These are phyloP conservation scores for Zygothrica quintamaculata DNA, from an alignment of 2,888 invertebrate genomes.

Conservation along the genomic window DNA sequence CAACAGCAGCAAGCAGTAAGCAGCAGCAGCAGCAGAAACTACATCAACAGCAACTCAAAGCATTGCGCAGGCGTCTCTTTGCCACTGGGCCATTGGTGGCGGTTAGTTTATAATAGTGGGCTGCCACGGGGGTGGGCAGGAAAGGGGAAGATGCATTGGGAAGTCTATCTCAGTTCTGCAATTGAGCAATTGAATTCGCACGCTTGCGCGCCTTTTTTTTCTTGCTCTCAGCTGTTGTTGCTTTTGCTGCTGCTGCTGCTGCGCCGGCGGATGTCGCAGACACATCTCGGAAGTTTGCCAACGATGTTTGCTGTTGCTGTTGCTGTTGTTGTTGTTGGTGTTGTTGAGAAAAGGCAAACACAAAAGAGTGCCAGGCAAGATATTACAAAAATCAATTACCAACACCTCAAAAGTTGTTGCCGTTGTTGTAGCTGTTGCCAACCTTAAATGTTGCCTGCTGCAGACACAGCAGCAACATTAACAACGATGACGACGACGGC, in stretches of 20 bases:
- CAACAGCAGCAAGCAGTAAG: conserved; percentile 32
- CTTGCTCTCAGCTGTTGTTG: conserved; percentile 33
- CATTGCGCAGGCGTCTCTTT: conserved; percentile 72
- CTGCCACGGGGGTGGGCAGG: conserved; percentile 1
- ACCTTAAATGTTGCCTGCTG: conserved; percentile 49
- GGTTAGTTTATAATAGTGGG: too few relatives aligned
- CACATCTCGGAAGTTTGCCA: conserved; percentile 74
- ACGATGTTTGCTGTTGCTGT: conserved; percentile 43
- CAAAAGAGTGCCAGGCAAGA: conserved; percentile 70
- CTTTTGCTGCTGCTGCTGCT: conserved; percentile 22
- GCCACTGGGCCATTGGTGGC: conserved; percentile 15
- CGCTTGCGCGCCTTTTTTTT: conserved; percentile 76
- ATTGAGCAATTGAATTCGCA: conserved; percentile 81
- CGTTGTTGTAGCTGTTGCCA: conserved; percentile 54
- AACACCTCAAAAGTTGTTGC: conserved; percentile 76
- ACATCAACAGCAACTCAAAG: conserved; percentile 30
- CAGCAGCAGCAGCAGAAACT: conserved; percentile 14
- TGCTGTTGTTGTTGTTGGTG: conserved; percentile 38
- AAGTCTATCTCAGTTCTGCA: conserved; percentile 52
- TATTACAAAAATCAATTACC: conserved; percentile 80
- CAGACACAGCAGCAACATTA: conserved; percentile 57
- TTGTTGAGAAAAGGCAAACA: conserved; percentile 63
- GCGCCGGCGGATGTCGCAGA: conserved; percentile 71
- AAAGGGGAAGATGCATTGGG: conserved; percentile 1
- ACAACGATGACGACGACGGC: conserved; percentile 46